These are phyloP conservation scores for Raja brachyura DNA, from an alignment of 2,113 vertebrate species.

Conservation along the genomic window DNA sequence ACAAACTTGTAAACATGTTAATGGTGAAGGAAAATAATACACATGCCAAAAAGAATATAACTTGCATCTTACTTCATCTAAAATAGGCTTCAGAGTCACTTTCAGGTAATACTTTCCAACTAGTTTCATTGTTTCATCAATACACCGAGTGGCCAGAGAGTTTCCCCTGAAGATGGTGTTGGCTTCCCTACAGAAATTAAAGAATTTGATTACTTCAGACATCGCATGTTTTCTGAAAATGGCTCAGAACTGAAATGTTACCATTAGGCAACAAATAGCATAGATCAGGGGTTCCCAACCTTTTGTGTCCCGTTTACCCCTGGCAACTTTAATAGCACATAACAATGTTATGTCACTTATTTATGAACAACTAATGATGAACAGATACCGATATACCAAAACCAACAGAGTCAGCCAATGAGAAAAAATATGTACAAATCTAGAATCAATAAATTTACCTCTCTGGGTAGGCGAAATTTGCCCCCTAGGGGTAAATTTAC, in stretches of 20 bases:
- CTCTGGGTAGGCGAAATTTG: no score
- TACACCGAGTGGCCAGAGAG: constrained; percentile 85
- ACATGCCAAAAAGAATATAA: background rate
- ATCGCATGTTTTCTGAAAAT: background rate
- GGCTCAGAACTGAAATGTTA: background rate
- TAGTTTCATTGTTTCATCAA: constrained; percentile 98
- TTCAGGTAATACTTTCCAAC: constrained; percentile 92
- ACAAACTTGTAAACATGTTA: background rate
- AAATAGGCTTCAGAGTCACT: constrained; percentile 83
- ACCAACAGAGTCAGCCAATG: no score
- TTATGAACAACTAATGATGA: no score
- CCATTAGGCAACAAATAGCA: background rate
- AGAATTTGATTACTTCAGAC: background rate
- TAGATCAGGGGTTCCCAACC: background rate
- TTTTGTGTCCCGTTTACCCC: no score
- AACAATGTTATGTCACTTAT: no score
- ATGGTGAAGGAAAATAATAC: background rate
- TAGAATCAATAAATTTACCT: no score
- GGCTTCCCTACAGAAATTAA: constrained; percentile 72
- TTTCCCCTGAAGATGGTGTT: constrained; percentile 96
- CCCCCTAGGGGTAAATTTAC: no score
- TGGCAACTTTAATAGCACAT: no score
- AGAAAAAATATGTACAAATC: no score
- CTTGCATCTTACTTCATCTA: constrained; percentile 76
- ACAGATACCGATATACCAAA: no score